A percentile compares a stretch with the other conserved stretches of the same genome.
Conservation (phyloP, 2,888 invertebrate species). For the Drosophila merina region DNA sequence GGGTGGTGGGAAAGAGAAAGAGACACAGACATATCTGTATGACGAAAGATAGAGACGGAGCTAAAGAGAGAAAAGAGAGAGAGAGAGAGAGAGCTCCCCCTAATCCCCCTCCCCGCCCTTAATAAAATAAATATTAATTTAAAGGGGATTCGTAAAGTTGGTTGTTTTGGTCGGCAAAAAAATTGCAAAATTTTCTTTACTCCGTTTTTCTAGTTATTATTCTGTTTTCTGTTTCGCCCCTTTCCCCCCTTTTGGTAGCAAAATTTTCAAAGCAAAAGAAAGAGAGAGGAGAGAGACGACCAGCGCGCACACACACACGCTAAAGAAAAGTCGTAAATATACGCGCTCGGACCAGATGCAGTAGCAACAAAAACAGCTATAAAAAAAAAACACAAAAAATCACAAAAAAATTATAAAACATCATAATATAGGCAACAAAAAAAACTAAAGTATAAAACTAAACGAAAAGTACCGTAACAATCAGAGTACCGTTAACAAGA, state of each 20-base stretch:
- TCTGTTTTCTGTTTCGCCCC: background rate
- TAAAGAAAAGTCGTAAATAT: background rate
- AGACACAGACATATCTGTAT: background rate
- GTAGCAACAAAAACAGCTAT: constrained; percentile 1
- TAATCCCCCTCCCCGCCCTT: background rate
- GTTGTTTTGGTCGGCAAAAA: background rate
- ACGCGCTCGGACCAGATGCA: constrained; percentile 1
- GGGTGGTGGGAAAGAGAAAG: background rate
- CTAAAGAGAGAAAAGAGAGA: background rate
- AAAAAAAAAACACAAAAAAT: too few relatives aligned
- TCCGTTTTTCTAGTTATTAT: background rate
- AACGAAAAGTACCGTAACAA: constrained; percentile 8
- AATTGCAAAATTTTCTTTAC: background rate
- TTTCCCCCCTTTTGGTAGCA: background rate
- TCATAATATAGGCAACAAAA: background rate
- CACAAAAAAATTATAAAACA: background rate
- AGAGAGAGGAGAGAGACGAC: background rate
- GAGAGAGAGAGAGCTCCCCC: background rate
- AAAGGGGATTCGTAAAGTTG: background rate
- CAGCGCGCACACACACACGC: background rate
- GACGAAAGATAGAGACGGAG: background rate
- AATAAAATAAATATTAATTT: background rate
- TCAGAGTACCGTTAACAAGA: background rate
- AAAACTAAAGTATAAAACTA: background rate
- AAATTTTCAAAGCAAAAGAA: background rate